A percentile compares a stretch with the other conserved stretches of the same genome.
Evolutionary conservation across 2,113 vertebrate species (phyloP).

Genomic region (Ictidomys tridecemlineatus): DNA sequence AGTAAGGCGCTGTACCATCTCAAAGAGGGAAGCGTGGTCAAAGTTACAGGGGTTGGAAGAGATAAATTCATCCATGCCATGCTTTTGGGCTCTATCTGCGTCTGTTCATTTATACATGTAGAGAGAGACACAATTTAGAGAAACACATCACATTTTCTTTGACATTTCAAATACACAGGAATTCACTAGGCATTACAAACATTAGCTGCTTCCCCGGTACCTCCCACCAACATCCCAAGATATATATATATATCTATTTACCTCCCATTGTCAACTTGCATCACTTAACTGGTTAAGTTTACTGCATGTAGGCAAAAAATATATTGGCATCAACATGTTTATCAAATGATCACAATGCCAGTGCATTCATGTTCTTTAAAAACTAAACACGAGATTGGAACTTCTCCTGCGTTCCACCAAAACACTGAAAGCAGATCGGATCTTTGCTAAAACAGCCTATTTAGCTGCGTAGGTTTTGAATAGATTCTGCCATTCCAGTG

Average conservation of each 20-base stretch:
- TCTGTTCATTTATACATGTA: slow-evolving; percentile 98
- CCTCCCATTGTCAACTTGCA: slow-evolving; percentile 99
- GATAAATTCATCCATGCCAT: slow-evolving; percentile 99
- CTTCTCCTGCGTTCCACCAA: slow-evolving; percentile 84
- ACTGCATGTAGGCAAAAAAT: slow-evolving; percentile 86
- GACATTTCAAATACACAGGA: slow-evolving; percentile 88
- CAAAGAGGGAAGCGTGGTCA: slow-evolving; percentile 98
- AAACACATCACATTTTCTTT: slow-evolving; percentile 89
- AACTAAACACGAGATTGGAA: slow-evolving; percentile 83
- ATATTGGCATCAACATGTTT: slow-evolving; percentile 88
- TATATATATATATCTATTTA: slow-evolving; percentile 60
- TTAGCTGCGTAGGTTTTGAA: slow-evolving; percentile 87
- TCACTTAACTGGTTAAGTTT: slow-evolving; percentile 87
- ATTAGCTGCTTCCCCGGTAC: slow-evolving; percentile 78
- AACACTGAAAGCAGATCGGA: slow-evolving; percentile 84
- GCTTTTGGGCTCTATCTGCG: slow-evolving; percentile 99
- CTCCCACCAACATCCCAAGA: slow-evolving; percentile 77
- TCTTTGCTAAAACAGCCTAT: slow-evolving; percentile 86
- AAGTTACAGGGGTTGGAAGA: slow-evolving; percentile 99
- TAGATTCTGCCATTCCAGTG: slow-evolving; percentile 98
- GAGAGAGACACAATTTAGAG: slow-evolving; percentile 94
- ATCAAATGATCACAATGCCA: slow-evolving; percentile 86
- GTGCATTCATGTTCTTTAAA: slow-evolving; percentile 85
- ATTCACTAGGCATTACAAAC: slow-evolving; percentile 86
- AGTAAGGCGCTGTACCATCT: slow-evolving; percentile 98